Conservation (phyloP, 2,888 invertebrate species). For the Tenthredo distinguenda region DNA sequence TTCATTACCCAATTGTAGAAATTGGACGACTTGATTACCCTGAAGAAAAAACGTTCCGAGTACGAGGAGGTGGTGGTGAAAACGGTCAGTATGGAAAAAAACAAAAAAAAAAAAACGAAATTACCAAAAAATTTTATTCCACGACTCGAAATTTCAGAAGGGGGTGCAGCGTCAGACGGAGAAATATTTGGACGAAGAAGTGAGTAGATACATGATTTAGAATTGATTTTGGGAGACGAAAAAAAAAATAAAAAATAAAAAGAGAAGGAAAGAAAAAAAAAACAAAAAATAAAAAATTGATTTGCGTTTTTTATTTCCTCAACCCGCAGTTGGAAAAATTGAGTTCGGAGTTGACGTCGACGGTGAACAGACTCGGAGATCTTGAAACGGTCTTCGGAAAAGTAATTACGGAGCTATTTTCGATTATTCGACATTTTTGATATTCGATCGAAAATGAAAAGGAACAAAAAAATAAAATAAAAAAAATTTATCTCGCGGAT, state of each 20-base stretch:
- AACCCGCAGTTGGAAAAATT: constrained; percentile 66
- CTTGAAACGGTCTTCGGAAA: constrained; percentile 69
- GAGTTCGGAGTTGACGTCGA: constrained; percentile 63
- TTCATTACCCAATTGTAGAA: constrained; percentile 61
- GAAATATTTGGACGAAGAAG: constrained; percentile 69
- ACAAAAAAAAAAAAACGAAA: not conserved
- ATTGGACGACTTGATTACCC: constrained; percentile 66
- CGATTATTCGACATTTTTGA: not conserved
- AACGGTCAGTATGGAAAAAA: constrained; percentile 66
- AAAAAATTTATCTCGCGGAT: not conserved
- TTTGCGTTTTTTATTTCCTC: not conserved
- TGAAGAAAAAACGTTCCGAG: constrained; percentile 71
- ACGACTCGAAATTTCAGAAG: constrained; percentile 64
- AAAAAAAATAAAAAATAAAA: not conserved
- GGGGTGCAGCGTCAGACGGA: constrained; percentile 67
- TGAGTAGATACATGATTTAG: constrained; percentile 55
- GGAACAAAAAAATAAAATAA: not conserved
- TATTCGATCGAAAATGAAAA: not conserved
- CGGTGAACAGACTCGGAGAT: constrained; percentile 67
- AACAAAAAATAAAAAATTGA: not conserved
- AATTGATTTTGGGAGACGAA: not conserved
- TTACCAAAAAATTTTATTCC: not conserved
- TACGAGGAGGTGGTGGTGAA: constrained; percentile 72
- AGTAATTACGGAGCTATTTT: constrained; percentile 62
- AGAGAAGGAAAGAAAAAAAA: not conserved